Conservation (phyloP, 2,113 vertebrate species). For the Gavia stellata region DNA sequence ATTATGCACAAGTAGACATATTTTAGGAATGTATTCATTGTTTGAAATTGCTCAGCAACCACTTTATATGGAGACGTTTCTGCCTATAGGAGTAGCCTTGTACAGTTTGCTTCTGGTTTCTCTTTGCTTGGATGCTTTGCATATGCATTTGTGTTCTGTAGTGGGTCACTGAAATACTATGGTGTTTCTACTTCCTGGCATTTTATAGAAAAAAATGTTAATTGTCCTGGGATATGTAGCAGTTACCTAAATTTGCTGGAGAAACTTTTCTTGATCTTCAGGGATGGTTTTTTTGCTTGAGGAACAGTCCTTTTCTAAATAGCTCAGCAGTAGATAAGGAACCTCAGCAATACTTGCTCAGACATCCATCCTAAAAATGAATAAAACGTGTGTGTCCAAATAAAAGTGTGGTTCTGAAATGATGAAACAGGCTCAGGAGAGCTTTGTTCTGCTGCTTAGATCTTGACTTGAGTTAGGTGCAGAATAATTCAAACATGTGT, state of each 20-base stretch:
- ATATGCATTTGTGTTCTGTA: background rate
- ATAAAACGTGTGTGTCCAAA: background rate
- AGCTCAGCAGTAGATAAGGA: background rate
- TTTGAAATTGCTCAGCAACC: constrained; percentile 30
- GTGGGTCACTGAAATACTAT: background rate
- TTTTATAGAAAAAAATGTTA: background rate
- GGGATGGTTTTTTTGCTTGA: background rate
- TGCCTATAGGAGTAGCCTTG: background rate
- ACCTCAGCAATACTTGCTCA: background rate
- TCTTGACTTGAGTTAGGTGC: background rate
- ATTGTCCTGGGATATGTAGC: background rate
- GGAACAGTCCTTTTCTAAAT: background rate
- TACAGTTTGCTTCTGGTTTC: background rate
- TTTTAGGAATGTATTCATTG: constrained; percentile 53
- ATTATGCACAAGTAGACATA: constrained; percentile 55
- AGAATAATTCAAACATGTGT: background rate
- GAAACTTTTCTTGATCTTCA: background rate
- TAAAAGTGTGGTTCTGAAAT: background rate
- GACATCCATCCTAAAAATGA: background rate
- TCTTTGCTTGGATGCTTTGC: background rate
- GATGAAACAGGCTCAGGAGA: background rate
- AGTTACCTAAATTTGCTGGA: background rate
- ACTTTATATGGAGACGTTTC: background rate
- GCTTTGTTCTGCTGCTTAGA: background rate
- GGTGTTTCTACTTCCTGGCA: background rate